Evolutionary conservation across 2,888 invertebrate genomes (phyloP), one percentile per base, ranked within the genome.

Genomic region (Zelleria hepariella): DNA sequence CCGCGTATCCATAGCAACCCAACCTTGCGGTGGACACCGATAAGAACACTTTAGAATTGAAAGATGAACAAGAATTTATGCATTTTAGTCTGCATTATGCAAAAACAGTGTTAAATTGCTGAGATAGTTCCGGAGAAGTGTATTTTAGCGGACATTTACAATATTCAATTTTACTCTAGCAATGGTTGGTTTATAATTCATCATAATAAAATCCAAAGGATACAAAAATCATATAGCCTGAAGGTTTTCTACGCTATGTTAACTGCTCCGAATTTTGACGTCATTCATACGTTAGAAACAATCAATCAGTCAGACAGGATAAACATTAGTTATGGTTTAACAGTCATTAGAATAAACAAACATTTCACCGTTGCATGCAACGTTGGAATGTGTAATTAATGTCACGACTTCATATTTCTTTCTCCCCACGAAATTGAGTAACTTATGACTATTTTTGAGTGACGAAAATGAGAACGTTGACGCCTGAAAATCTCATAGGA

Each of bases 321-420:
- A 80, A 78, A 76, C 78, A 79, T 78, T 74, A 76, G 77, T 77
- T 79, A 74, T 76, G 75, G 80, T 80, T 78, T 77, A 73, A 72
- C 75, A 74, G 73, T 78, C 77, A 78, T 81, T 79, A 77, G 72
- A 77, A 76, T 69, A 80, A 80, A 81, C 77, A 80, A 77, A 77
- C 72, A 74, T 76, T 74, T 73, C 32, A 42, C 73, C 69, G 67
- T 63, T 67, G 69, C 65, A 67, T 67, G 70, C 72, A 70, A 66
- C 68, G 64, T 15, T 61, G 64, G 71, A 67, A 69, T 68, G 68
- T 70, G 70, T 77, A 76, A 81, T 82, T 79, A 80, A 74, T 74
- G 78, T 80, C 79, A 75, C 70, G 72, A 74, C 69, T 73, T 71
- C 73, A 77, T 77, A 75, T 73, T 74, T 78, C 72, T 72, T 72